Percentiles rank a stretch among this genome's conserved stretches.
Conservation (phyloP, 2,113 vertebrate genomes). For the Emberiza fucata region DNA sequence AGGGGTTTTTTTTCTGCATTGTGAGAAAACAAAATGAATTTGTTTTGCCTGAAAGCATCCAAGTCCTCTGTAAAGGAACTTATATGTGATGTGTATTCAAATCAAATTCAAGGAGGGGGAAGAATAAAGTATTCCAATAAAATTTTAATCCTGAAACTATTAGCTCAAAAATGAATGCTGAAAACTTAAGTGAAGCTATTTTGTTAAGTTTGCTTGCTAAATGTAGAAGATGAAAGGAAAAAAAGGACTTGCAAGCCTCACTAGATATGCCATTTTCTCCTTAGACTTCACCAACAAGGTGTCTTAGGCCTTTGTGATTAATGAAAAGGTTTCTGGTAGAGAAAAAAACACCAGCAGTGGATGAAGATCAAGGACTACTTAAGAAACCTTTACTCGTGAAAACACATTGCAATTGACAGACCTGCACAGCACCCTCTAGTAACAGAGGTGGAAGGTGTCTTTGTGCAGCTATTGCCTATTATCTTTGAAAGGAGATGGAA, state of each 20-base stretch:
- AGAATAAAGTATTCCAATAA: background rate
- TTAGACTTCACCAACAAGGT: background rate
- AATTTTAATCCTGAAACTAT: background rate
- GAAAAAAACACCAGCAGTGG: fast-evolving
- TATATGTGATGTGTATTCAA: background rate
- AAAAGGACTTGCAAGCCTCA: background rate
- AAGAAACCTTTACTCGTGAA: background rate
- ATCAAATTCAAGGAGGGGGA: background rate
- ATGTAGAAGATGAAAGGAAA: background rate
- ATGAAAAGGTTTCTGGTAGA: background rate
- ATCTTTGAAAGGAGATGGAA: background rate
- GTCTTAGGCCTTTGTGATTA: background rate
- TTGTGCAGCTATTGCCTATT: background rate
- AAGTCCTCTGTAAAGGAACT: background rate
- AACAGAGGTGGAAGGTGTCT: background rate
- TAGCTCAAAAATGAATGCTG: background rate
- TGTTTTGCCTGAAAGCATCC: background rate
- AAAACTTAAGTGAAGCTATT: background rate
- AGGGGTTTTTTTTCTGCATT: background rate
- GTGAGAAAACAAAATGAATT: background rate
- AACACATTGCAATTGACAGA: background rate
- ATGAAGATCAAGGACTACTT: background rate
- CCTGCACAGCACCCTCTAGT: too few species aligned
- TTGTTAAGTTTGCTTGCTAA: background rate
- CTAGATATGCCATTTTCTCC: background rate